phyloP scores from a whole-genome alignment of 2,797 vertebrate genomes.

The Chaunax sp. region DNA sequence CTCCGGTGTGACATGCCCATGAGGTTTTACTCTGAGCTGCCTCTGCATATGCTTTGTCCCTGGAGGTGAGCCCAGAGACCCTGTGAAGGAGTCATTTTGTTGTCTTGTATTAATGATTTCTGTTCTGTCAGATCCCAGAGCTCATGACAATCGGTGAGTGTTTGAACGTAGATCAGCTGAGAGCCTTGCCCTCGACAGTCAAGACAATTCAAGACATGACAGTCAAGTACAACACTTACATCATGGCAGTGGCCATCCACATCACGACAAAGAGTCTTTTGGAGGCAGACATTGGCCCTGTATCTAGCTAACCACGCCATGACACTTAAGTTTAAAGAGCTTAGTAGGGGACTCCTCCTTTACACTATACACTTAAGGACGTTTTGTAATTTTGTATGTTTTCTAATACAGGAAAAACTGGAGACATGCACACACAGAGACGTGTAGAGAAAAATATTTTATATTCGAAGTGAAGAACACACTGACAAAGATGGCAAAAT shows the following conservation, averaged over 20 bases:
- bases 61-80: conserved; percentile 13
- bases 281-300: too few species aligned
- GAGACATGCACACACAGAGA: not conserved
- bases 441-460: not conserved
- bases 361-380: not conserved
- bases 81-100: conserved; percentile 7
- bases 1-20: conserved; percentile 12
- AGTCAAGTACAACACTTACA: not conserved
- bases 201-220: too few species aligned
- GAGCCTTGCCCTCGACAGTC: too few species aligned
- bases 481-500: not conserved
- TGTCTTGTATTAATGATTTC: conserved; percentile 11
- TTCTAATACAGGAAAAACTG: not conserved
- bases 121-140: conserved; percentile 22
- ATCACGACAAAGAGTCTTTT: not conserved
- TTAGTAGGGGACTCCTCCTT: not conserved
- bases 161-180: conserved; percentile 3
- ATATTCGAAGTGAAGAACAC: not conserved
- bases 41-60: conserved; percentile 30
- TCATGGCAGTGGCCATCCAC: not conserved
- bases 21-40: conserved; percentile 26
- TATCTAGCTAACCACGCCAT: too few species aligned
- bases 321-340: not conserved
- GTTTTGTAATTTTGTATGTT: not conserved
- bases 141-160: conserved; percentile 12